phyloP scores from a whole-genome alignment of 2,113 vertebrate species.

The Anolis carolinensis region DNA sequence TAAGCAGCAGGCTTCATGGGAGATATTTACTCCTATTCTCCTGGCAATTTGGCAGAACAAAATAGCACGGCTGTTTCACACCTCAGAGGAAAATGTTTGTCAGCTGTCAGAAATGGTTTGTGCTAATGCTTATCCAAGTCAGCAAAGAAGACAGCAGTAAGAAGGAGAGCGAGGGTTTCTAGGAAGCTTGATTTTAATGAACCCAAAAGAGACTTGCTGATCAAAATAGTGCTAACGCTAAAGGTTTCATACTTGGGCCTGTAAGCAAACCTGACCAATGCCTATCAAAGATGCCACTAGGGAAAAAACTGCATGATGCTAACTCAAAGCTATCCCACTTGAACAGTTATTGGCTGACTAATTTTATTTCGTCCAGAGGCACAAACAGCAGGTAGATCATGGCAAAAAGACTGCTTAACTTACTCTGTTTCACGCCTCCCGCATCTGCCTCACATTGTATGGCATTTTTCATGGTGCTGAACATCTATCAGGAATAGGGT shows the following conservation, averaged over 20 bases:
- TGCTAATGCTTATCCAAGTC: not conserved
- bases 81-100: constrained; percentile 25
- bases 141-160: constrained; percentile 7
- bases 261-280: not conserved
- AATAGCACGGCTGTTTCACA: constrained; percentile 12
- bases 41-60: constrained; percentile 11
- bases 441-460: too few species aligned
- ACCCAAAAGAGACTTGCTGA: constrained; percentile 14
- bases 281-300: not conserved
- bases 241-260: not conserved
- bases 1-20: not conserved
- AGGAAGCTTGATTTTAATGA: constrained; percentile 21
- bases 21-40: constrained; percentile 6
- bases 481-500: too few species aligned
- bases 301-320: not conserved
- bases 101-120: constrained; percentile 28
- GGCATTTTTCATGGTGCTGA: too few species aligned
- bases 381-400: too few species aligned
- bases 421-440: too few species aligned
- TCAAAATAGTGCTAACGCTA: constrained; percentile 12
- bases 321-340: not conserved
- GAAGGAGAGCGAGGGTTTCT: not conserved
- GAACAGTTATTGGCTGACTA: not conserved
- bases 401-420: too few species aligned
- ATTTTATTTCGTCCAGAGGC: not conserved